Evolutionary conservation across 2,797 vertebrate species (phyloP), one percentile per base, ranked within the genome.

Genomic region (Huso huso): DNA sequence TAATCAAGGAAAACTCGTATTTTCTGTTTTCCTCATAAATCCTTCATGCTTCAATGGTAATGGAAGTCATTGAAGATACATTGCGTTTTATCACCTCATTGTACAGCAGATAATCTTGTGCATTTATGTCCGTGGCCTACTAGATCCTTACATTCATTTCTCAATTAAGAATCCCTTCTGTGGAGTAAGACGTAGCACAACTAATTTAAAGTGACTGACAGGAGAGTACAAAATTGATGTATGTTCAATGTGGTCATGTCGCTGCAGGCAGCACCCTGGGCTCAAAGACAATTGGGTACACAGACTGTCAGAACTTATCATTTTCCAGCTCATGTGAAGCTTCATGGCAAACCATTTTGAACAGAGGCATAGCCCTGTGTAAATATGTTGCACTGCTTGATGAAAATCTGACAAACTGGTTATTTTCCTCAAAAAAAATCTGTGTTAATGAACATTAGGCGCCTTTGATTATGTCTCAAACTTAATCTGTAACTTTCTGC

Each of bases 261-360:
- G 73, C 79, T 76, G 68, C 50, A 60, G 77, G 80, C 76, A 77
- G 66, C 70, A 78, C 73, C 79, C 70, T 68, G 77, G 67, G 77
- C 71, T 71, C 69, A 75, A 69, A 67, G 55, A 18, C 60, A 70
- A 70, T 63, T 72, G 71, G 70, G 67, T 66, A 63, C 13, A 64
- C 73, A 61, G 23, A 73, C 71, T 78, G 74, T 80, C 78, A 73
- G 69, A 69, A 68, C 74, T 63, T 70, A 77, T 83, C 63, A 62
- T 67, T 67, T 70, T 75, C 76, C 63, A 65, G 67, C 78, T 75
- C 70, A 73, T 60, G 70, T 71, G 76, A 63, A 71, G 70, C 8
- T 76, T 74, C 64, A 50, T 63, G 72, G 66, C 61, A 68, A 63
- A 74, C 49, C 7, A 62, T 63, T 66, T 61, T 52, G 23, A 64